phyloP scores from a whole-genome alignment of 2,888 invertebrate species.

The Tetranychus piercei region DNA sequence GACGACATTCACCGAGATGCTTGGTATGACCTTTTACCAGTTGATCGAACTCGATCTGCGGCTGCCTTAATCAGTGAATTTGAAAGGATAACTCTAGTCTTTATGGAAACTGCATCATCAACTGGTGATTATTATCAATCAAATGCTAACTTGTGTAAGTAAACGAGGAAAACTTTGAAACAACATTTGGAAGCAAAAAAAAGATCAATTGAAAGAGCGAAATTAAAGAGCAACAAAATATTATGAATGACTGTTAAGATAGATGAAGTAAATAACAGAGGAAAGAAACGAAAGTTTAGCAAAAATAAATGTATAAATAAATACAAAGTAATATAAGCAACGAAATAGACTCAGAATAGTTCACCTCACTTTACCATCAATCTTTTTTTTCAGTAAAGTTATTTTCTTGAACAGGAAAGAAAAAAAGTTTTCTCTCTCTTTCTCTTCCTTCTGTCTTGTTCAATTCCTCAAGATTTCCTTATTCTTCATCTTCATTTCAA shows the following conservation, averaged over 20 bases:
- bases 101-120: conserved; percentile 14
- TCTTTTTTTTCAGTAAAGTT: background rate
- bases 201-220: background rate
- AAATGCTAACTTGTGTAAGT: conserved; percentile 20
- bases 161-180: background rate
- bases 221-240: background rate
- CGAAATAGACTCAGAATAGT: background rate
- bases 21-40: conserved; percentile 18
- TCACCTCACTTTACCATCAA: background rate
- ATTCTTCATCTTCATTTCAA: too few species aligned
- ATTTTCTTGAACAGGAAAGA: background rate
- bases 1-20: conserved; percentile 19
- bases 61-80: conserved; percentile 17
- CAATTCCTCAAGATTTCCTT: background rate
- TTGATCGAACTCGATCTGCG: conserved; percentile 14
- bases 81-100: conserved; percentile 17
- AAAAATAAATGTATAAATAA: background rate
- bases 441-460: background rate
- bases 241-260: background rate
- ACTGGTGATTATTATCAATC: conserved; percentile 17
- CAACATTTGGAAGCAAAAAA: background rate
- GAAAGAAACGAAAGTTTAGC: background rate
- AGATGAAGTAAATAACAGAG: background rate
- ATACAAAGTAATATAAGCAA: background rate
- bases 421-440: background rate